Evolutionary conservation across 1,140 invertebrate genomes (phyloP).

Genomic region (Rhopalosiphum maidis): DNA sequence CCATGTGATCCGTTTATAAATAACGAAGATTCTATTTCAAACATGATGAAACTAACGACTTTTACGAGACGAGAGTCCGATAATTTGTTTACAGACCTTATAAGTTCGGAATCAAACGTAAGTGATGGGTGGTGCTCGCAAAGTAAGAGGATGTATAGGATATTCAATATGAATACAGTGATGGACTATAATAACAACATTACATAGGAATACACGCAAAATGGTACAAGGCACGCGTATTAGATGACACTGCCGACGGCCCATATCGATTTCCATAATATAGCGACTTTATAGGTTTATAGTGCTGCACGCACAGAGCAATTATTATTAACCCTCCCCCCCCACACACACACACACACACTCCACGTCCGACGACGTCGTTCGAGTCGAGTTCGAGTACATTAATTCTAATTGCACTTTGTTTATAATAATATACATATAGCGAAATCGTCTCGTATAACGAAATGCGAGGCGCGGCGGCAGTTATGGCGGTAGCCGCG

Average conservation of each 20-base stretch:
- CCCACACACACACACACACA: too few relatives aligned
- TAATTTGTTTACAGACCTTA: background rate
- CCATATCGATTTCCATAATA: conserved; percentile 15
- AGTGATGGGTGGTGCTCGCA: background rate
- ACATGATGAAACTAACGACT: background rate
- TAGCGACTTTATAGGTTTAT: background rate
- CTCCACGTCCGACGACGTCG: background rate
- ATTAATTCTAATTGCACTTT: conserved; percentile 17
- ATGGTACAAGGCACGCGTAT: conserved; percentile 4
- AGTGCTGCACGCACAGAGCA: background rate
- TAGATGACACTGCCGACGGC: background rate
- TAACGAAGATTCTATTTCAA: background rate
- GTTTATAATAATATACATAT: background rate
- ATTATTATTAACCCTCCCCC: background rate
- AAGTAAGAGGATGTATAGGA: background rate
- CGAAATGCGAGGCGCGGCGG: background rate
- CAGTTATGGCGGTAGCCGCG: background rate
- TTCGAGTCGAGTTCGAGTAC: background rate
- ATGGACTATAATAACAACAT: background rate
- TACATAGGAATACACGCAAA: background rate
- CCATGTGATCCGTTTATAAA: background rate
- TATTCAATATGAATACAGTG: background rate
- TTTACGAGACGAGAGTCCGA: background rate
- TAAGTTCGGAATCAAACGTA: background rate
- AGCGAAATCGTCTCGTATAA: conserved; percentile 4